Evolutionary conservation across 1,140 invertebrate species (phyloP).

Genomic region (Philotrypesis tridentata): DNA sequence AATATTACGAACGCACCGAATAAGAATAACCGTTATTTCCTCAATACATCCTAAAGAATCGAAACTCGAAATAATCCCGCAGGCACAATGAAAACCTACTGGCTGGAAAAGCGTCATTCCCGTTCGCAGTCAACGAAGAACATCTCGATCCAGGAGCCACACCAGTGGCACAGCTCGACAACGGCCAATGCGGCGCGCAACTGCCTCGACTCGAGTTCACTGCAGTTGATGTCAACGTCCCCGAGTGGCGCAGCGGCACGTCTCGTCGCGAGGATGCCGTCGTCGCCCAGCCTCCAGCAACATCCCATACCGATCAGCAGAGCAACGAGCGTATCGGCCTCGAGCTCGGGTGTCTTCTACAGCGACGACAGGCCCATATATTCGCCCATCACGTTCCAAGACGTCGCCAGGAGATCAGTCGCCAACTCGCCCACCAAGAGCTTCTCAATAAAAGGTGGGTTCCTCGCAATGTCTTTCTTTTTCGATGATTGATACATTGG

Average conservation of each 20-base stretch:
- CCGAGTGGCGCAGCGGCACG: background rate
- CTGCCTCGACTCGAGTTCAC: background rate
- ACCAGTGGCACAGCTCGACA: slow-evolving; percentile 65
- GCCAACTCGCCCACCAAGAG: slow-evolving; percentile 81
- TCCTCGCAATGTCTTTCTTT: no score
- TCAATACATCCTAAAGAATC: no score
- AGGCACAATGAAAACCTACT: slow-evolving; percentile 96
- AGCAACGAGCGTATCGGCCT: background rate
- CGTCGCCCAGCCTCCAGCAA: background rate
- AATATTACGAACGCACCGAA: no score
- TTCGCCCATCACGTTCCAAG: slow-evolving; percentile 89
- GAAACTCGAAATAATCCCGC: background rate
- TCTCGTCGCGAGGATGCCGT: background rate
- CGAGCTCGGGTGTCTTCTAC: slow-evolving; percentile 60
- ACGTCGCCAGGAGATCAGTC: slow-evolving; percentile 83
- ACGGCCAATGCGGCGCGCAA: background rate
- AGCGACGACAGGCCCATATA: slow-evolving; percentile 80
- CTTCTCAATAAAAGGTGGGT: slow-evolving; percentile 32
- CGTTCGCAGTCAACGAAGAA: slow-evolving; percentile 73
- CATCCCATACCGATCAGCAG: background rate
- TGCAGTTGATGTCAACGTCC: background rate
- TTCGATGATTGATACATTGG: no score
- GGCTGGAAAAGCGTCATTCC: slow-evolving; percentile 83
- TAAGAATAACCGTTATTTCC: no score
- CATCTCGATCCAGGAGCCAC: slow-evolving; percentile 65